These are phyloP conservation scores for Heliconius ismenius DNA, from an alignment of 2,888 invertebrate genomes.

Conservation along the genomic window DNA sequence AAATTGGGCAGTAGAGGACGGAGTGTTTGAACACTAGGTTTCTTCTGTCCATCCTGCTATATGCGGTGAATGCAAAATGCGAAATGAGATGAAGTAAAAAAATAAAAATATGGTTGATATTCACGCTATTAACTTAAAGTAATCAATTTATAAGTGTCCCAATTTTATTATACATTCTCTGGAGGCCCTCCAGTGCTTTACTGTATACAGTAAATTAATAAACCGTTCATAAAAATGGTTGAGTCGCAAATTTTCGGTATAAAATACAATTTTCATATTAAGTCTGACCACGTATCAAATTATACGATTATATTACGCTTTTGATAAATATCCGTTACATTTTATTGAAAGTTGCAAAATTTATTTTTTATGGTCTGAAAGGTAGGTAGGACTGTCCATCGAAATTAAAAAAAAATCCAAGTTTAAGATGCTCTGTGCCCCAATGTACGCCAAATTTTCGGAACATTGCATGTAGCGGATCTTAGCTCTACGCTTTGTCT, in stretches of 20 bases:
- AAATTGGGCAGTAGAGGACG: too few relatives aligned
- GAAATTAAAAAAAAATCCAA: too few relatives aligned
- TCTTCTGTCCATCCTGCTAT: not conserved
- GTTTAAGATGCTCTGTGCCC: too few relatives aligned
- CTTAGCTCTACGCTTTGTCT: too few relatives aligned
- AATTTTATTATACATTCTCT: not conserved
- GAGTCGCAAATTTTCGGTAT: too few relatives aligned
- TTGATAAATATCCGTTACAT: too few relatives aligned
- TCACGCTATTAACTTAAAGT: not conserved
- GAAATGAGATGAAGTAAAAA: not conserved
- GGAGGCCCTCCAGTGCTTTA: not conserved
- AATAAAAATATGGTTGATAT: not conserved
- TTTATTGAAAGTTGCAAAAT: too few relatives aligned
- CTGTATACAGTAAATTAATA: conserved; percentile 1
- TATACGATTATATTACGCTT: not conserved
- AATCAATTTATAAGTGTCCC: conserved; percentile 5
- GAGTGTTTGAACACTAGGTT: not conserved
- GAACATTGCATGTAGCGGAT: too few relatives aligned
- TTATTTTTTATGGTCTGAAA: too few relatives aligned
- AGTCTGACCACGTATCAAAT: not conserved
- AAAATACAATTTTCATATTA: not conserved
- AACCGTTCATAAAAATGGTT: not conserved
- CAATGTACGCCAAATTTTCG: too few relatives aligned
- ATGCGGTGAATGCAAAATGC: too few relatives aligned
- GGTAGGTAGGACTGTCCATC: too few relatives aligned